Percentiles rank a stretch among this genome's conserved stretches.
These are phyloP conservation scores for Euschistus heros DNA, from an alignment of 1,140 invertebrate genomes.

Conservation along the genomic window DNA sequence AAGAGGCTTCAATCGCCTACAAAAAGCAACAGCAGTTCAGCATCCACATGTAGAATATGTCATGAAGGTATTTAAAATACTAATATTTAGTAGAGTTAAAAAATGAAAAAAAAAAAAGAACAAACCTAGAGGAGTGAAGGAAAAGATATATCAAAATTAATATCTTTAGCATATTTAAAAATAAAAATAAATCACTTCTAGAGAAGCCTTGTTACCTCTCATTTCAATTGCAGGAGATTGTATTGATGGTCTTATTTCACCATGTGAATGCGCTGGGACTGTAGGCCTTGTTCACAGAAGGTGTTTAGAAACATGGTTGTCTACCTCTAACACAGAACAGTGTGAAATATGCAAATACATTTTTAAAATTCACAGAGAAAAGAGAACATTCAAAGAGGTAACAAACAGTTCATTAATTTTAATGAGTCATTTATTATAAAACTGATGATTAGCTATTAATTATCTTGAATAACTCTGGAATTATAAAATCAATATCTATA, in stretches of 20 bases:
- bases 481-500: no score
- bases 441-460: no score
- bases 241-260: constrained; percentile 42
- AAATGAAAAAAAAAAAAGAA: not conserved
- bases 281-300: constrained; percentile 42
- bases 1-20: constrained; percentile 10
- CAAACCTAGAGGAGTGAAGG: no score
- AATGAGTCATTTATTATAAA: not conserved
- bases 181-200: no score
- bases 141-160: no score
- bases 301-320: constrained; percentile 50
- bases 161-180: no score
- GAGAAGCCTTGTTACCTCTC: not conserved
- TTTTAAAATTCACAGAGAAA: constrained; percentile 36
- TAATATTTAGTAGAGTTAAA: not conserved
- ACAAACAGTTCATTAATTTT: constrained; percentile 20
- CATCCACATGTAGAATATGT: constrained; percentile 19
- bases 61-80: constrained; percentile 12
- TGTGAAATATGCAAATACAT: constrained; percentile 49
- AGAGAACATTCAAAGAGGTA: constrained; percentile 33
- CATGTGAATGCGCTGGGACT: constrained; percentile 46
- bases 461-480: no score
- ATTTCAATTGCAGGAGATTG: constrained; percentile 34
- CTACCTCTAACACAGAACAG: constrained; percentile 40
- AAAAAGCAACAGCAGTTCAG: constrained; percentile 11